Percentiles rank a stretch among this genome's conserved stretches.
Conservation (phyloP, 2,797 vertebrate species). For the Dermochelys coriacea region DNA sequence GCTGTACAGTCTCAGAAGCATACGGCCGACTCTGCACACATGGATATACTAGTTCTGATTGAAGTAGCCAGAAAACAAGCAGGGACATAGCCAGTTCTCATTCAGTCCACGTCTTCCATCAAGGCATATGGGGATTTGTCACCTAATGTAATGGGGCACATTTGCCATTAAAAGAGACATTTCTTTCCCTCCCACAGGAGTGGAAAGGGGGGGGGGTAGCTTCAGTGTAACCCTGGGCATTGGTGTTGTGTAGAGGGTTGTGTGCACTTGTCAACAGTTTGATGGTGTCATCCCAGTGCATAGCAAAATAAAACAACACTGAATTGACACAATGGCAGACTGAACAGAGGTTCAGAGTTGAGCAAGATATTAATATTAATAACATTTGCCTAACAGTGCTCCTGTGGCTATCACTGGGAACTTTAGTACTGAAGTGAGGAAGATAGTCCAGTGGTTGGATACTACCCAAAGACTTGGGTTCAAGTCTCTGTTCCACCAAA, state of each 20-base stretch:
- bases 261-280: fast-evolving
- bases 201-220: background rate
- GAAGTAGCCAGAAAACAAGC: background rate
- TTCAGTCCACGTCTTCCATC: fast-evolving
- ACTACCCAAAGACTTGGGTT: background rate
- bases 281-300: background rate
- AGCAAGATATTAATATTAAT: background rate
- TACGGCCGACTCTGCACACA: background rate
- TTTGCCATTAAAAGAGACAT: background rate
- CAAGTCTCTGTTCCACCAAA: background rate
- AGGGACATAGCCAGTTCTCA: background rate
- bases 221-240: background rate
- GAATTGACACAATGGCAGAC: background rate
- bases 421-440: background rate
- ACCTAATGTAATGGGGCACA: background rate
- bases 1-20: background rate
- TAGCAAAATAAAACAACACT: background rate
- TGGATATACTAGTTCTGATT: fast-evolving
- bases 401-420: background rate
- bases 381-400: background rate
- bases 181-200: background rate
- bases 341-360: background rate
- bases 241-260: fast-evolving
- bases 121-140: background rate
- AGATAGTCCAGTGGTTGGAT: background rate